These are phyloP conservation scores for Tylochromis polylepis DNA, from an alignment of 2,113 vertebrate species.

Conservation along the genomic window DNA sequence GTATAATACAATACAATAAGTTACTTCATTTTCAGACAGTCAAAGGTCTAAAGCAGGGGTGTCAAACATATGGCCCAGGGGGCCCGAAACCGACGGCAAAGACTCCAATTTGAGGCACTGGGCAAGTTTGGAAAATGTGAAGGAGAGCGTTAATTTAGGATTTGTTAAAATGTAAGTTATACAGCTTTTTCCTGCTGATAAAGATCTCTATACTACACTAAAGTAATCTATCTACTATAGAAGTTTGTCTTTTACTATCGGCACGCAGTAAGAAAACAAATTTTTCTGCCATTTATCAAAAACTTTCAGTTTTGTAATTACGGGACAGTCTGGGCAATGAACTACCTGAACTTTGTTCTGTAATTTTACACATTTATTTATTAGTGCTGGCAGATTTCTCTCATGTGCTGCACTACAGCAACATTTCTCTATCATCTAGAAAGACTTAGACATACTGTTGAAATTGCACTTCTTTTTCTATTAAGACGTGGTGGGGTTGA, in stretches of 20 bases:
- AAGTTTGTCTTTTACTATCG: rapidly evolving
- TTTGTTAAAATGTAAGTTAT: background rate
- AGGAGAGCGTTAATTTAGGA: background rate
- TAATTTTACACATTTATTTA: background rate
- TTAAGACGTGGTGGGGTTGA: background rate
- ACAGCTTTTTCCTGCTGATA: background rate
- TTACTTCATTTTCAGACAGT: background rate
- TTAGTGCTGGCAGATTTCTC: background rate
- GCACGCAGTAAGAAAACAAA: background rate
- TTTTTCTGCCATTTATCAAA: background rate
- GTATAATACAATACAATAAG: background rate
- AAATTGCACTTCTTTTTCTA: background rate
- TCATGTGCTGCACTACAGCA: background rate
- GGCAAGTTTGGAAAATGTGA: background rate
- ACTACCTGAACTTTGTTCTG: background rate
- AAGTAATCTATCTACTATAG: background rate
- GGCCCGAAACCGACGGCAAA: background rate
- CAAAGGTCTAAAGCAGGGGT: background rate
- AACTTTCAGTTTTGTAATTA: background rate
- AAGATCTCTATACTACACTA: background rate
- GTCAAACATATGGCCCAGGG: background rate
- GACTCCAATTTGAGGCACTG: too few species aligned
- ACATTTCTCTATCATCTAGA: background rate
- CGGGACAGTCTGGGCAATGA: background rate
- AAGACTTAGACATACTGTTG: background rate